Evolutionary conservation across 2,888 invertebrate species (phyloP), one percentile per base, ranked within the genome.

Genomic region (Conops quadrifasciatus): DNA sequence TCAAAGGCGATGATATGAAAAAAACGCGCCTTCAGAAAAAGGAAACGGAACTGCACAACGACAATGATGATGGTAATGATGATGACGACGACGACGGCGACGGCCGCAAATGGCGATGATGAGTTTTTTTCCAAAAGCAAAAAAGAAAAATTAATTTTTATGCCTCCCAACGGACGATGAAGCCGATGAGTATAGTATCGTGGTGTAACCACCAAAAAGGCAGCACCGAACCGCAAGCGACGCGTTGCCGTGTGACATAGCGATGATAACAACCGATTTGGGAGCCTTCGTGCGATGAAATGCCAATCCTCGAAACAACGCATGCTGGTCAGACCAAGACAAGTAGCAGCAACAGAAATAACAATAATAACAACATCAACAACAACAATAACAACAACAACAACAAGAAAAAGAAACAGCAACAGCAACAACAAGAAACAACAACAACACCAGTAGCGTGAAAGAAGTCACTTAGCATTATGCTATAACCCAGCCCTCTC

Each of bases 211-310:
- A 59, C 58, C 19, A 49, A 63, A 58, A 47, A 36, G 47, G 58
- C 65, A 49, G 53, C 59, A 67, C 68, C 67, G 72, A 64, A 71
- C 73, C 73, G 68, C 71, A 72, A 59, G 72, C 73, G 70, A 53
- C 70, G 71, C 69, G 72, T 69, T 64, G 60, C 73, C 74, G 72
- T 58, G 60, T n/a, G 64, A 24, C 49, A 66, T 51, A 49, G 30
- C 65, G 53, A 16, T 56, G 75, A 59, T 71, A 74, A 74, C 76
- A 77, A 80, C 79, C 78, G 78, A 76, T 80, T 79, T 77, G 75
- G 67, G 73, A 76, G 78, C 81, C 75, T 77, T 78, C 79, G 82
- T 76, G 75, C 76, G 74, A 71, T 75, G 77, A 79, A 81, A 82
- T 82, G 80, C 76, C 77, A 75, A 73, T 75, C 73, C 74, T 71